Evolutionary conservation across 2,113 vertebrate genomes (phyloP).

Genomic region (Neodontobutis hainanensis): DNA sequence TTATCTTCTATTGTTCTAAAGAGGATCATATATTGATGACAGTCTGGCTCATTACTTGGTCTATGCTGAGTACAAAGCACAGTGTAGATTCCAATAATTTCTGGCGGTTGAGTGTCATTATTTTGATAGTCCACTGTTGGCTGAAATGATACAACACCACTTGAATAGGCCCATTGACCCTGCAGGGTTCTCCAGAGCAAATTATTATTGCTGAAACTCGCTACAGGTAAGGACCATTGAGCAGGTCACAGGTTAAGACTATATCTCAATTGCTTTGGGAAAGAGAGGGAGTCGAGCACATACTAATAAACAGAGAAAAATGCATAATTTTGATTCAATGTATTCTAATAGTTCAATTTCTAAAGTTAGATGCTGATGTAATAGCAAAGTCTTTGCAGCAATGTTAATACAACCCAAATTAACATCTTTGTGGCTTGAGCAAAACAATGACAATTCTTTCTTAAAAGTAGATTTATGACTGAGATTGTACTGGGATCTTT

Average conservation of each 20-base stretch:
- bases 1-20: too few relatives aligned
- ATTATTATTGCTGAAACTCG: slow-evolving; percentile 21
- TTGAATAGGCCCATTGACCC: slow-evolving; percentile 30
- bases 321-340: not conserved
- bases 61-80: not conserved
- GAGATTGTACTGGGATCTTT: too few relatives aligned
- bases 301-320: not conserved
- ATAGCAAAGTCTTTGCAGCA: too few relatives aligned
- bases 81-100: slow-evolving; percentile 30
- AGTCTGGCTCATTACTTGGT: too few relatives aligned
- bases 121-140: slow-evolving; percentile 42
- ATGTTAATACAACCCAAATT: too few relatives aligned
- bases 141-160: slow-evolving; percentile 31
- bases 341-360: too few relatives aligned
- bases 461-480: too few relatives aligned
- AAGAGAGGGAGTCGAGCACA: not conserved
- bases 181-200: slow-evolving; percentile 16
- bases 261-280: not conserved
- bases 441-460: too few relatives aligned
- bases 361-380: too few relatives aligned
- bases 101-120: slow-evolving; percentile 25
- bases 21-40: too few relatives aligned
- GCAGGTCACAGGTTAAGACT: slow-evolving; percentile 32
- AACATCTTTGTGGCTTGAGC: too few relatives aligned
- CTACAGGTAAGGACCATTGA: slow-evolving; percentile 7